Conservation (phyloP, 2,113 vertebrate genomes). For the Chaetops frenatus region DNA sequence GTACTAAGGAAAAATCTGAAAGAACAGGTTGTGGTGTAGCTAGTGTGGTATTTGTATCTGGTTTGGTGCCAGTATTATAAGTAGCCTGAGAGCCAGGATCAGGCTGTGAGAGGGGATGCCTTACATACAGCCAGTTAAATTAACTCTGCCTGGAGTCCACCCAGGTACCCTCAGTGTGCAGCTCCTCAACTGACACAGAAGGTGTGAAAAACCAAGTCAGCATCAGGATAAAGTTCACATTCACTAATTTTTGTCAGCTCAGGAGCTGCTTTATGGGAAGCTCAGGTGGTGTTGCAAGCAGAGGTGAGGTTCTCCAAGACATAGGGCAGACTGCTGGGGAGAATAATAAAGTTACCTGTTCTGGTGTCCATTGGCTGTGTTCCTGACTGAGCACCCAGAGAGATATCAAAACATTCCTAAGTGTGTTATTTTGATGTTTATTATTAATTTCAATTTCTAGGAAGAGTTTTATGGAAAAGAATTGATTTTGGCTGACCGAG, state of each 20-base stretch:
- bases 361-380: neutral
- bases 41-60: neutral
- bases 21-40: neutral
- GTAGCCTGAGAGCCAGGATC: neutral
- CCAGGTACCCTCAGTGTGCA: neutral
- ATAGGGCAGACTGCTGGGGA: neutral
- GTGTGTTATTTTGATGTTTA: constrained; percentile 14
- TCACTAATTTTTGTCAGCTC: neutral
- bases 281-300: neutral
- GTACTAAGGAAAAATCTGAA: constrained; percentile 1
- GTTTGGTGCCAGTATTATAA: neutral
- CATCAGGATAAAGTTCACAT: neutral
- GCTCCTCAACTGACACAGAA: neutral
- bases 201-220: neutral
- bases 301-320: neutral
- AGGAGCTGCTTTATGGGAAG: neutral
- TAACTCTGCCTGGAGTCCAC: neutral
- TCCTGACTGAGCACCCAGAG: neutral
- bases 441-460: constrained; percentile 66
- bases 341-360: neutral
- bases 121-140: neutral
- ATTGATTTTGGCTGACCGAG: constrained; percentile 90
- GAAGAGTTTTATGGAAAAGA: constrained; percentile 93
- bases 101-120: neutral
- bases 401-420: neutral